Percentiles rank a stretch among this genome's conserved stretches.
phyloP scores from a whole-genome alignment of 1,140 invertebrate species.

The Drosophila sturtevanti region DNA sequence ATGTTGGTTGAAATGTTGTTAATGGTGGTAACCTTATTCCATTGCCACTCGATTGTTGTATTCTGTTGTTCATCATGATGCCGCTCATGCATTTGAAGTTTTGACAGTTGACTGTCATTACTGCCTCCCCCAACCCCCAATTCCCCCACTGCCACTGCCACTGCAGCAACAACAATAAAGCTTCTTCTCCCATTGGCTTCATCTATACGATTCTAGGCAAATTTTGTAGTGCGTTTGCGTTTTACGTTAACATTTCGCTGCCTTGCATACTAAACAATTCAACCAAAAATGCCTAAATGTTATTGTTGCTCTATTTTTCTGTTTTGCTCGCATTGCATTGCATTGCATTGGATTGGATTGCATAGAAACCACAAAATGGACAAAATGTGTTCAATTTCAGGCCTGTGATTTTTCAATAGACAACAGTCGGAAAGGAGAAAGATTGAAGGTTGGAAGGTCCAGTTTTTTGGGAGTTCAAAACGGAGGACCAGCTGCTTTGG shows the following conservation, averaged over 20 bases:
- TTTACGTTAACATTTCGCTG: conserved; percentile 77
- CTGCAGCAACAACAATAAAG: neutral
- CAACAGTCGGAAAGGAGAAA: conserved; percentile 18
- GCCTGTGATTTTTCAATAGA: conserved; percentile 79
- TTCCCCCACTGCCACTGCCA: neutral
- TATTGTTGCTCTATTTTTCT: conserved; percentile 24
- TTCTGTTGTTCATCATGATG: conserved; percentile 62
- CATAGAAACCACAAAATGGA: conserved; percentile 73
- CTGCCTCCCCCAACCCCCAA: conserved; percentile 6
- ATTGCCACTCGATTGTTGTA: neutral
- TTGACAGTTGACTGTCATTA: conserved; percentile 80
- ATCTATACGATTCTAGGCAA: conserved; percentile 28
- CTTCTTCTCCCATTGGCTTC: neutral
- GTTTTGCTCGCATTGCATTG: conserved; percentile 6
- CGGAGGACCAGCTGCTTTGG: conserved; percentile 56
- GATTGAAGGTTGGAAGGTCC: neutral
- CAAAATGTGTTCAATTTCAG: conserved; percentile 80
- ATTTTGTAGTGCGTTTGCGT: conserved; percentile 75
- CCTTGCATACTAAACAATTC: conserved; percentile 75
- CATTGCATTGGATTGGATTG: conserved; percentile 19
- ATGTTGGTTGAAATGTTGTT: too few relatives aligned
- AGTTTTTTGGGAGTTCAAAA: conserved; percentile 4
- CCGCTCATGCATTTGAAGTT: conserved; percentile 74
- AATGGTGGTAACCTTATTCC: neutral
- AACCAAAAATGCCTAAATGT: conserved; percentile 49